Percentiles rank a stretch among this genome's conserved stretches.
phyloP scores from a whole-genome alignment of 2,888 invertebrate species.

The Bursaphelenchus okinawaensis region DNA sequence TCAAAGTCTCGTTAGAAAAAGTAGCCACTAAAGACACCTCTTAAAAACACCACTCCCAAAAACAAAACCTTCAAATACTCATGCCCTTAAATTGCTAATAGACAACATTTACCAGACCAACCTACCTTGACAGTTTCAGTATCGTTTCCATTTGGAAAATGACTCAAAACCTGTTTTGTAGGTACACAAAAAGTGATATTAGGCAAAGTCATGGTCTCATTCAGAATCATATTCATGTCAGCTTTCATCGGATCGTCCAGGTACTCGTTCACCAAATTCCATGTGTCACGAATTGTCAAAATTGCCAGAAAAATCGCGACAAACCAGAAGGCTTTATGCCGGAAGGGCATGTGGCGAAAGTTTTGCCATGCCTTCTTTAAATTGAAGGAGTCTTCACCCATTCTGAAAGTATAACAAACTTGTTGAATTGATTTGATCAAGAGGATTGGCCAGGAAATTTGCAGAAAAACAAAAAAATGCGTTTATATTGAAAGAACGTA shows the following conservation, averaged over 20 bases:
- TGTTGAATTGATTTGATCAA: no score
- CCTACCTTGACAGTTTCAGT: conserved; percentile 5
- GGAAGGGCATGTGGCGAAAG: background rate
- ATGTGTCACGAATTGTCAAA: background rate
- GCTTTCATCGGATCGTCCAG: conserved; percentile 40
- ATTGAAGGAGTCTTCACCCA: background rate
- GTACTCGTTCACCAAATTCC: conserved; percentile 38
- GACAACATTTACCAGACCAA: background rate
- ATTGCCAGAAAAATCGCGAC: background rate
- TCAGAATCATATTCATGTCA: conserved; percentile 51
- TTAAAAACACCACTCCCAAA: no score
- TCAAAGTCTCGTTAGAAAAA: no score
- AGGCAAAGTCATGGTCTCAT: conserved; percentile 52
- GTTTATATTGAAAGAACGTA: no score
- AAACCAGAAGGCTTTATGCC: conserved; percentile 2
- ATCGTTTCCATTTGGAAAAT: conserved; percentile 44
- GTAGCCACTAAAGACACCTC: no score
- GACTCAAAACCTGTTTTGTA: conserved; percentile 45
- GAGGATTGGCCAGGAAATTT: no score
- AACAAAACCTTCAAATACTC: no score
- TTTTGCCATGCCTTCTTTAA: background rate
- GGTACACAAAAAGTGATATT: conserved; percentile 55
- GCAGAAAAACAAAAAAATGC: no score
- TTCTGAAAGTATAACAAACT: no score
- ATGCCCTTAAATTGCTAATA: background rate